Percentiles rank a stretch among this genome's conserved stretches.
These are phyloP conservation scores for Osedax fenrisi DNA, from an alignment of 2,888 invertebrate genomes.

Conservation along the genomic window DNA sequence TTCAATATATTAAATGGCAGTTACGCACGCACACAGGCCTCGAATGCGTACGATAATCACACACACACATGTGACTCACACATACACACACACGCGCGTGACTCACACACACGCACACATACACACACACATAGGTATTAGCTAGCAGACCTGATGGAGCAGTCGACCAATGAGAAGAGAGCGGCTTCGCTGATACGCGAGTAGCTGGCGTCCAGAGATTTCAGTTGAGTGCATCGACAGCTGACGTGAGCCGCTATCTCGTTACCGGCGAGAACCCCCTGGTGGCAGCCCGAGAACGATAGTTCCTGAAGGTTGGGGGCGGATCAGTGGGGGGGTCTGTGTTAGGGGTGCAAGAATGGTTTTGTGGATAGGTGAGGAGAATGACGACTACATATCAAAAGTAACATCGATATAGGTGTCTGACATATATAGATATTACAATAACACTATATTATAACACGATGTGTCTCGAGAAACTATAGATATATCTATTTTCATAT, in stretches of 20 bases:
- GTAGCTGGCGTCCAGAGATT: constrained; percentile 47
- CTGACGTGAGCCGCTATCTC: constrained; percentile 44
- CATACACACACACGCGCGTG: too few species aligned
- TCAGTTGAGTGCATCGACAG: constrained; percentile 43
- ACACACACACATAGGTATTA: too few species aligned
- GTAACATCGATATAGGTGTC: constrained; percentile 39
- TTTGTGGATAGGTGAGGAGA: not conserved
- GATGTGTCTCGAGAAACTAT: too few species aligned
- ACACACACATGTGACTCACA: too few species aligned
- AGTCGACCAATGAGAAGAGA: constrained; percentile 31
- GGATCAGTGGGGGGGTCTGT: constrained; percentile 5
- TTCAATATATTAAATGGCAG: too few species aligned
- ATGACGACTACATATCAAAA: not conserved
- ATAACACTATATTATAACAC: too few species aligned
- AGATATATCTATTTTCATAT: too few species aligned
- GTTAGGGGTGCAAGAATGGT: not conserved
- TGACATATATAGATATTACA: too few species aligned
- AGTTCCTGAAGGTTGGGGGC: constrained; percentile 40
- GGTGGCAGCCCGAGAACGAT: constrained; percentile 44
- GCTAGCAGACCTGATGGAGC: constrained; percentile 31
- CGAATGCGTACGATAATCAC: too few species aligned
- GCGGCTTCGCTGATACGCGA: constrained; percentile 43
- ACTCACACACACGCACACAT: too few species aligned
- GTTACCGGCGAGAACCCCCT: constrained; percentile 45
- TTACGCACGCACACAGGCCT: too few species aligned